Evolutionary conservation across 2,113 vertebrate species (phyloP).

Genomic region (Lathamus discolor): DNA sequence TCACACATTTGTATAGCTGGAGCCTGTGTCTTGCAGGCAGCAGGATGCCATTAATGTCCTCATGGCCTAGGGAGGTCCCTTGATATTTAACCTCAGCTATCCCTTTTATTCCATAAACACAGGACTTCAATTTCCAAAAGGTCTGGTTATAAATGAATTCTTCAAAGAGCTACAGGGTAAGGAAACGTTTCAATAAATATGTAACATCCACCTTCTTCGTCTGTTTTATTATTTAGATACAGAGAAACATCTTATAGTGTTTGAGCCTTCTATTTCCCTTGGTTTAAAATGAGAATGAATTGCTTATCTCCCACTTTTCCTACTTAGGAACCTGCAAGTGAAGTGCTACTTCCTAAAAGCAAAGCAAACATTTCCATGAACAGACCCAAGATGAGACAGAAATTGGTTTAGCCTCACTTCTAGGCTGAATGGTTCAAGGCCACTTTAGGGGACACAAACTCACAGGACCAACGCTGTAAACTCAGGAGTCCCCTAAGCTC

Average conservation of each 20-base stretch:
- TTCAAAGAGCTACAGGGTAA: background rate
- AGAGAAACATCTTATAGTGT: constrained; percentile 26
- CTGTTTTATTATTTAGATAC: constrained; percentile 43
- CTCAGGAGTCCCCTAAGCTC: background rate
- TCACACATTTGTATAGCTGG: constrained; percentile 56
- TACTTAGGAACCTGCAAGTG: background rate
- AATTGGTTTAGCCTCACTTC: background rate
- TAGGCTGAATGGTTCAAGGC: background rate
- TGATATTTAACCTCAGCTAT: background rate
- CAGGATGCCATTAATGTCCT: constrained; percentile 33
- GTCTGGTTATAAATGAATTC: constrained; percentile 40
- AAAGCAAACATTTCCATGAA: background rate
- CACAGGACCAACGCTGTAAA: background rate
- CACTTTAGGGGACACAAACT: background rate
- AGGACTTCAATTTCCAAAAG: background rate
- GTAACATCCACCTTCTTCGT: background rate
- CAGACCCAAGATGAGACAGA: background rate
- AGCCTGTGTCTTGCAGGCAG: constrained; percentile 29
- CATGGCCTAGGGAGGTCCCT: background rate
- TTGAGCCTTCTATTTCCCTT: background rate
- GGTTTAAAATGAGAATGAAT: background rate
- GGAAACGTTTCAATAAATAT: constrained; percentile 6
- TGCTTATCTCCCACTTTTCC: background rate
- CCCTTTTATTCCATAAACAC: constrained; percentile 29
- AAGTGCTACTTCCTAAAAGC: background rate